Conservation (phyloP, 2,888 invertebrate species). For the Agapostemon virescens region DNA sequence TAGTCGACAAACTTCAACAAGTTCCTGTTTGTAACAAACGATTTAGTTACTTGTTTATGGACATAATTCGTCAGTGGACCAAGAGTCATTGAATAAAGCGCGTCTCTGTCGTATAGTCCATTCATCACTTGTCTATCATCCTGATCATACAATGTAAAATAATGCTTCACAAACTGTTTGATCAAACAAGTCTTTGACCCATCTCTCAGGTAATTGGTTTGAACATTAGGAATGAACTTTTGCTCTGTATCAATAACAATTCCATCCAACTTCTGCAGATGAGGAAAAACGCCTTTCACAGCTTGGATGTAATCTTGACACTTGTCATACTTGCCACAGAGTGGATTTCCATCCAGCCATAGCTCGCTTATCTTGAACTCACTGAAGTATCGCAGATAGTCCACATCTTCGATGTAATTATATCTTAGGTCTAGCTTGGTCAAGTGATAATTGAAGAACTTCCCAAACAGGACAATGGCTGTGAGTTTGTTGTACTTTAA, state of each 20-base stretch:
- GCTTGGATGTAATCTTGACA: conserved; percentile 74
- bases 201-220: conserved; percentile 71
- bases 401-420: conserved; percentile 73
- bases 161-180: conserved; percentile 77
- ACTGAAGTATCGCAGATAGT: conserved; percentile 71
- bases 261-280: conserved; percentile 76
- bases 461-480: conserved; percentile 69
- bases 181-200: conserved; percentile 69
- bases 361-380: conserved; percentile 77
- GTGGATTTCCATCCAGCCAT: conserved; percentile 78
- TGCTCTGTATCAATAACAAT: conserved; percentile 71
- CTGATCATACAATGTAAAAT: conserved; percentile 77
- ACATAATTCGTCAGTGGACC: conserved; percentile 70
- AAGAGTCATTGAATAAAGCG: conserved; percentile 77
- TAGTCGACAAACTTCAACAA: conserved; percentile 78
- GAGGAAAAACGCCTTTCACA: conserved; percentile 73
- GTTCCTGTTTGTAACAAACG: conserved; percentile 75
- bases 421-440: conserved; percentile 74
- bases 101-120: conserved; percentile 76
- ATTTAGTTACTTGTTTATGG: conserved; percentile 75
- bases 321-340: conserved; percentile 70
- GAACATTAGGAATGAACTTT: conserved; percentile 68
- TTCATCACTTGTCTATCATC: conserved; percentile 74
- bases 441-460: conserved; percentile 72
- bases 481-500: conserved; percentile 72